Conservation (phyloP, 2,888 invertebrate genomes). For the Pyrrhosoma nymphula region DNA sequence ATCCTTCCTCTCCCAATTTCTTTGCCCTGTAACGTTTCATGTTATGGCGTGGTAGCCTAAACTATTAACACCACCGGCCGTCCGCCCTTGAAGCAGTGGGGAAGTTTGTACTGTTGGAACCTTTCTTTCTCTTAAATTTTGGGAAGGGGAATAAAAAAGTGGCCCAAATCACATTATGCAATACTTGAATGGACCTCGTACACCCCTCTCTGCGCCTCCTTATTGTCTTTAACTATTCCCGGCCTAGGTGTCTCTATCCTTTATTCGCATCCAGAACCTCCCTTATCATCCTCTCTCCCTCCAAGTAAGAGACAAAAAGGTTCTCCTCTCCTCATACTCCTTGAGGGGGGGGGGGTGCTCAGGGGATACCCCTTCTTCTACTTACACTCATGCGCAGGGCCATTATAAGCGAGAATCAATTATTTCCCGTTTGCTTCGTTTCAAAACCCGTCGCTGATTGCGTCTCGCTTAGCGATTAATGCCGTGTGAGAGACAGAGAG, state of each 20-base stretch:
- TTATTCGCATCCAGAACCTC: background rate
- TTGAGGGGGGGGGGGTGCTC: background rate
- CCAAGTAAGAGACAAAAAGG: background rate
- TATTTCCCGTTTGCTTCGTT: constrained; percentile 33
- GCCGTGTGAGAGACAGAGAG: background rate
- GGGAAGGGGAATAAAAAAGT: no score
- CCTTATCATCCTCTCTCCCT: background rate
- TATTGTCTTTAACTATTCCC: background rate
- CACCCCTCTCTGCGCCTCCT: background rate
- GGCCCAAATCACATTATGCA: no score
- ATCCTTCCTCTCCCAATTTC: no score
- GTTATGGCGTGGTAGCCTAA: no score
- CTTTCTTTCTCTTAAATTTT: no score
- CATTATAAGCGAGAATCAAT: constrained; percentile 32
- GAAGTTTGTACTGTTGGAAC: no score
- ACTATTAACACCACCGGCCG: no score
- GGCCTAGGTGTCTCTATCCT: no score
- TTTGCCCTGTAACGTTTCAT: no score
- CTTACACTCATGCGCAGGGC: background rate
- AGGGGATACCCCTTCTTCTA: background rate
- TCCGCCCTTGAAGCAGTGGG: no score
- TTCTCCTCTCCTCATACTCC: background rate
- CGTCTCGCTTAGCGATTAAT: constrained; percentile 22
- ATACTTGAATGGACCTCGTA: no score
- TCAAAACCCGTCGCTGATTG: constrained; percentile 15